A percentile compares a stretch with the other conserved stretches of the same genome.
phyloP scores from a whole-genome alignment of 2,888 invertebrate species.

The Erebia ligea region DNA sequence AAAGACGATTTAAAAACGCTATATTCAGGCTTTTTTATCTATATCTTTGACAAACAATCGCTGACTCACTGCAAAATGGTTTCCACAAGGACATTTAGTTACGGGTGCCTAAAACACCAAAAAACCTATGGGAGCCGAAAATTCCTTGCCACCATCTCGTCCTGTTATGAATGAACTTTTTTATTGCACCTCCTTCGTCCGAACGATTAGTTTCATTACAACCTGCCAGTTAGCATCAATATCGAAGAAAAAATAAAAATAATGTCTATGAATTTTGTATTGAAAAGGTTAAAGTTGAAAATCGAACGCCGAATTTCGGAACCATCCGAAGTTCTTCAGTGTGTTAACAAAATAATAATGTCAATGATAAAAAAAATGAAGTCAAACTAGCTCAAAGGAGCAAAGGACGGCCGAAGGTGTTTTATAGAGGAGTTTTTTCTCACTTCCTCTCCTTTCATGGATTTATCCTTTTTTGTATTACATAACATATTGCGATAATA shows the following conservation, averaged over 20 bases:
- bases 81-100: constrained; percentile 70
- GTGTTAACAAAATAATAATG: constrained; percentile 47
- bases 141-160: constrained; percentile 65
- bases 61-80: constrained; percentile 57
- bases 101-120: constrained; percentile 66
- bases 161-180: constrained; percentile 58
- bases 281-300: constrained; percentile 49
- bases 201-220: constrained; percentile 51
- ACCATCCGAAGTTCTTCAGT: constrained; percentile 19
- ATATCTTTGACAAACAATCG: constrained; percentile 46
- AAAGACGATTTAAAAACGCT: constrained; percentile 19
- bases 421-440: constrained; percentile 69
- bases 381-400: constrained; percentile 56
- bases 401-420: constrained; percentile 55
- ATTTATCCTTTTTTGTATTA: constrained; percentile 45
- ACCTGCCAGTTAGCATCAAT: constrained; percentile 42
- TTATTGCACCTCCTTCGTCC: constrained; percentile 52
- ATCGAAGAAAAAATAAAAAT: constrained; percentile 41
- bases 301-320: constrained; percentile 45
- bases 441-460: constrained; percentile 73
- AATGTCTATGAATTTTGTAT: constrained; percentile 32
- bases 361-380: constrained; percentile 69
- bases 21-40: constrained; percentile 20
- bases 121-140: constrained; percentile 72
- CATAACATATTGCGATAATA: constrained; percentile 67